Base-by-base conservation (phyloP, 2,888 invertebrate species). In the Drosophila anomelani region DNA sequence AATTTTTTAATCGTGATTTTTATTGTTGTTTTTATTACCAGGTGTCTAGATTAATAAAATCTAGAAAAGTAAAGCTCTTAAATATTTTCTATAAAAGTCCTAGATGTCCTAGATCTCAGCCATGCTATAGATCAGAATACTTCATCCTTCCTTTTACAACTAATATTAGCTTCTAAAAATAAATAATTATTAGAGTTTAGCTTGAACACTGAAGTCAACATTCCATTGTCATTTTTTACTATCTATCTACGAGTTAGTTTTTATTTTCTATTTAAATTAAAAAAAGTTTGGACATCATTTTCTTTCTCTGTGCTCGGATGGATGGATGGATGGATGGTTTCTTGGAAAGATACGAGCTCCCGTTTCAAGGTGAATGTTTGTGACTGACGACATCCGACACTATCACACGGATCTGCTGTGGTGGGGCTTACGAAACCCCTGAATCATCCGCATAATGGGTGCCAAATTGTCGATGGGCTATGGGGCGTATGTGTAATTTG, bases 301-400 rank as follows among this genome's bases (percentile, higher is more conserved):
- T 26, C n/a, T 26, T 15, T 12, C n/a, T 32, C 51, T 61, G 62
- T 53, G 13, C 29, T 49, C 20, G 58, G 68, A 17, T 51, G 53
- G 68, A 17, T 51, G 53, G 56, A 46, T 34, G 56, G 56, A 59
- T 60, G 73, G 67, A 26, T 36, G 64, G 39, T 49, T 68, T 66
- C 47, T 56, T 55, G 68, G 68, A 66, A 68, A 66, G 59, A 55
- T 34, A 34, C 34, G 53, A 70, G 72, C 69, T 76, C 71, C 62
- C 75, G 64, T 86, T 84, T 84, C 84, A 84, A 84, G 84, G 84
- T 84, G 86, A 84, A 81, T 86, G 80, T 66, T 51, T 61, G 64
- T 71, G 72, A 76, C 77, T 62, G 57, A 73, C 63, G 76, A 67
- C 72, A 68, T 55, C 59, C 60, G 76, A 76, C 76, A 67, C 67